Base-by-base conservation (phyloP, 1,140 invertebrate genomes). In the Drosophila insularis region DNA sequence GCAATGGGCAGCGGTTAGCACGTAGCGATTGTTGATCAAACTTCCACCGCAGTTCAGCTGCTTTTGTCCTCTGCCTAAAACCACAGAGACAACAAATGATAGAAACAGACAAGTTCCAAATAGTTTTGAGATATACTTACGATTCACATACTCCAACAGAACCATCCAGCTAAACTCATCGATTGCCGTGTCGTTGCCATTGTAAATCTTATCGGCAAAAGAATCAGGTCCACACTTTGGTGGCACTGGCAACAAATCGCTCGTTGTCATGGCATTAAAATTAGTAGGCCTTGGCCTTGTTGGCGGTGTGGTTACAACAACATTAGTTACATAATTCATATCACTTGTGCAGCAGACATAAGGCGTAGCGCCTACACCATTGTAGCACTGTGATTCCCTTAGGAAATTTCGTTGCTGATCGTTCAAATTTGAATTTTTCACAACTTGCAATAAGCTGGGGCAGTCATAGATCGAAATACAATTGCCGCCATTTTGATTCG, bases 1-100 rank as follows among this genome's bases (percentile, higher is more conserved):
- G 79, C 97, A 98, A 90, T 98, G 97, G 0, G 96, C 96, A 0
- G 97, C 97, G 0, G 97, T 98, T 21, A 95, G 69, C 2, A 95
- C 92, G 72, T 95, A 94, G 54, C 92, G 92, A 40, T 91, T 92
- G 21, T 93, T 94, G 73, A 94, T 94, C 37, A 95, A 71, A 19
- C 94, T 94, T 4, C 94, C 94, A 6, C 94, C 94, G 62, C 93
- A 93, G 70, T 93, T 93, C n/a, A 92, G 92, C 4, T 92, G 90
- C 32, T 68, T 86, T 0, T 91, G 84, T 7, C 80, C 85, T 14
- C 46, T 65, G 11, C 37, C n/a, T 17, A 54, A 13, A 37, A 4
- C 0, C 3, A 4, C 27, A 27, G 4, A 35, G 8, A 11, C 0
- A 11, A 35, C 32, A 11, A 35, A 35, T 5, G 1, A 27, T 5